Evolutionary conservation across 2,113 vertebrate species (phyloP), one percentile per base, ranked within the genome.

Genomic region (Entomyzon cyanotis): DNA sequence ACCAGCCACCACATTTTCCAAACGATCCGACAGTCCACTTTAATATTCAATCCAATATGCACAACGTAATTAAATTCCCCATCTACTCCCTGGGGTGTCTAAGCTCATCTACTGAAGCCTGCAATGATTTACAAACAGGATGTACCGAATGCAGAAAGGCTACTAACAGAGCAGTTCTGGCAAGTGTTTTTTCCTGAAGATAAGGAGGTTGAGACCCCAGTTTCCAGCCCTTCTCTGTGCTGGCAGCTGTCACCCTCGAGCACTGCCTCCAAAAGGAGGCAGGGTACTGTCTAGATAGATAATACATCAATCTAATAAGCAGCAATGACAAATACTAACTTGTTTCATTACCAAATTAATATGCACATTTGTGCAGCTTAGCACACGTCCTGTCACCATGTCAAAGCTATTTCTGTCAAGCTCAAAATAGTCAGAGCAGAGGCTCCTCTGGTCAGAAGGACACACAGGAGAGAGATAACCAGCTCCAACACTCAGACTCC

Each of bases 11-110:
- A 37, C 49, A 27, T 89, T 92, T 84, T 90, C 89, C 77, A 88
- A 81, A 33, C 11, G 25, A 93, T 68, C 53, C 19, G 0, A 92
- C 12, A 35, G 68, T 87, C 69, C 75, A 81, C 64, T 86, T 82
- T 62, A 89, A 95, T 87, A 97, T 65, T 86, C 87, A 79, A 58
- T 80, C 85, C 85, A 92, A 89, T 28, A 87, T n/a, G 56, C 28
- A 30, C 25, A 68, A 67, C 71, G 30, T 93, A 94, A 96, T 64
- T 78, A 79, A 86, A 92, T 89, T 63, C 56, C 82, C 41, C 6
- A 1, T 80, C 69, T 74, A 42, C 20, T 73, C 67, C 73, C 74
- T 73, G 23, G 31, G 75, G 92, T 80, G 64, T 92, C 31, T 47
- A 69, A 81, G 62, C 71, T 84, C 73, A 69, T 73, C 68, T 89